Conservation (phyloP, 2,888 invertebrate species). For the Osedax frankpressi region DNA sequence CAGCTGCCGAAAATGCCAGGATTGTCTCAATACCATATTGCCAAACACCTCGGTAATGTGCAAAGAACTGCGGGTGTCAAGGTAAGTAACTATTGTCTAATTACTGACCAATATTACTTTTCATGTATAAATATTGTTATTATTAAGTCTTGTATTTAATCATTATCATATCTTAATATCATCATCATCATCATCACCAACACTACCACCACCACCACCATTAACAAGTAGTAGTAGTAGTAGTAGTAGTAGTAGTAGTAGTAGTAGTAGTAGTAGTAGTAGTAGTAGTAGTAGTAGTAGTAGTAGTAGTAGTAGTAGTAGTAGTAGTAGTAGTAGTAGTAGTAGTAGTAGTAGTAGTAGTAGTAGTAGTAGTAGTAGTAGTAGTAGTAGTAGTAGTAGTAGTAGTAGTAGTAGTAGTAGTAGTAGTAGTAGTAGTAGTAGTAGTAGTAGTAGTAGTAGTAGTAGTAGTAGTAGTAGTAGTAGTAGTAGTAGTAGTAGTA, state of each 20-base stretch:
- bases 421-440: background rate
- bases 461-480: background rate
- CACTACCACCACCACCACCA: too few relatives aligned
- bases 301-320: background rate
- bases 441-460: background rate
- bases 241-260: background rate
- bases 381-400: background rate
- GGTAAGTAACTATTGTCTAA: too few relatives aligned
- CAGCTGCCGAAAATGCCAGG: slow-evolving; percentile 77
- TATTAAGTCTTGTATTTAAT: too few relatives aligned
- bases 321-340: background rate
- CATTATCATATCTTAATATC: too few relatives aligned
- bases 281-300: background rate
- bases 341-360: background rate
- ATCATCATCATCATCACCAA: too few relatives aligned
- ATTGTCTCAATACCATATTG: slow-evolving; percentile 62
- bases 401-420: background rate
- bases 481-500: background rate
- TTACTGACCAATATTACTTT: too few relatives aligned
- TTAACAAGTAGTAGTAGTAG: background rate
- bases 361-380: background rate
- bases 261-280: background rate
- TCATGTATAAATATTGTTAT: too few relatives aligned
- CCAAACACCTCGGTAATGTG: slow-evolving; percentile 85
- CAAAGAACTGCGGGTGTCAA: slow-evolving; percentile 53